phyloP scores from a whole-genome alignment of 2,888 invertebrate species.

The Aplocera efformata region DNA sequence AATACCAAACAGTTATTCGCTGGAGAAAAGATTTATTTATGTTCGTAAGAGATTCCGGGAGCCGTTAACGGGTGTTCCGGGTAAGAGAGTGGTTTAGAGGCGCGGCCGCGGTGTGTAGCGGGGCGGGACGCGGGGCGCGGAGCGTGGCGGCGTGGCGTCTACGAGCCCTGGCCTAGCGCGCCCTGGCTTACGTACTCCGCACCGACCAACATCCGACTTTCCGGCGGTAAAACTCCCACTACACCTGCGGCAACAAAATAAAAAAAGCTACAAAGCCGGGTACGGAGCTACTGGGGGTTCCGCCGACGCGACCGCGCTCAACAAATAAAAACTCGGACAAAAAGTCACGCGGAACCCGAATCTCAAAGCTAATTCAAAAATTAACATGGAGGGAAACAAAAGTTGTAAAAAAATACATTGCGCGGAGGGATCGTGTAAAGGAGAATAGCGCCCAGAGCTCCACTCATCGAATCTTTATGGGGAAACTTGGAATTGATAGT shows the following conservation, averaged over 20 bases:
- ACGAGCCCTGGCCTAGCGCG: conserved; percentile 77
- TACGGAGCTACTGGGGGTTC: conserved; percentile 56
- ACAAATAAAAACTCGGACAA: conserved; percentile 51
- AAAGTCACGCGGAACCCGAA: conserved; percentile 40
- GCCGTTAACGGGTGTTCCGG: conserved; percentile 68
- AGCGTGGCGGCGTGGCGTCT: conserved; percentile 39
- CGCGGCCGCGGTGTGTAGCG: conserved; percentile 30
- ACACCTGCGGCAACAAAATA: conserved; percentile 81
- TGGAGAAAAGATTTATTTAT: conserved; percentile 73
- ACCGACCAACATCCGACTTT: conserved; percentile 82
- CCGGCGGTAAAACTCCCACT: conserved; percentile 82
- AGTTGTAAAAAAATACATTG: conserved; percentile 50
- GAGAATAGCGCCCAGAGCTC: conserved; percentile 51
- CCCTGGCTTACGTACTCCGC: conserved; percentile 81
- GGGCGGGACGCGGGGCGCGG: conserved; percentile 37
- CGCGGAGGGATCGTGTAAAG: conserved; percentile 47
- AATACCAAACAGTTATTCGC: conserved; percentile 70
- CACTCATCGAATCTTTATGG: conserved; percentile 69
- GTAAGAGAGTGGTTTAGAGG: conserved; percentile 53
- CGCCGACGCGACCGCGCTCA: conserved; percentile 53
- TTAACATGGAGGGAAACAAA: conserved; percentile 51
- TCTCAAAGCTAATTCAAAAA: conserved; percentile 45
- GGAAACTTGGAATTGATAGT: conserved; percentile 70
- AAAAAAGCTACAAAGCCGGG: conserved; percentile 74
- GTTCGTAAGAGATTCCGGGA: conserved; percentile 67